Percentiles rank a stretch among this genome's conserved stretches.
These are phyloP conservation scores for Ariolimax columbianus DNA, from an alignment of 2,888 invertebrate species.

Conservation along the genomic window DNA sequence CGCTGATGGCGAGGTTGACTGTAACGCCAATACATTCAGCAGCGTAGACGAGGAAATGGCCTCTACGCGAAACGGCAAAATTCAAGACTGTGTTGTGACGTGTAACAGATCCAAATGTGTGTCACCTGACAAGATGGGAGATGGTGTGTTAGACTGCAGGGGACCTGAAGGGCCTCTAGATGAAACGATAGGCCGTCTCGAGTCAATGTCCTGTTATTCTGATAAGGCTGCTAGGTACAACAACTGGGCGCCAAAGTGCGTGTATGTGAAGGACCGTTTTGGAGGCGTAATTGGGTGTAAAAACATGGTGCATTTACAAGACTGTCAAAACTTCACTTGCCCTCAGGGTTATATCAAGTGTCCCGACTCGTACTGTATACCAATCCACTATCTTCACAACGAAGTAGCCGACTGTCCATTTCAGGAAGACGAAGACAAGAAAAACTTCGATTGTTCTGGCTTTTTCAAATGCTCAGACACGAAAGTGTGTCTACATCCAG, in stretches of 20 bases:
- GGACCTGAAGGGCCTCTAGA: slow-evolving; percentile 32
- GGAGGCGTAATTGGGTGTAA: not conserved
- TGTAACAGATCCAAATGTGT: slow-evolving; percentile 26
- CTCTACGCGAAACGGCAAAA: not conserved
- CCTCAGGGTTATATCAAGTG: slow-evolving; percentile 13
- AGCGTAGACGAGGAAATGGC: not conserved
- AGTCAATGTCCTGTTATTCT: not conserved
- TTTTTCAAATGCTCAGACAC: not conserved
- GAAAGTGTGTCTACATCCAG: slow-evolving; percentile 27
- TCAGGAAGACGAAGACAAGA: not conserved
- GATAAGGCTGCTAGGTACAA: not conserved
- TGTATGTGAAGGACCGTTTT: slow-evolving; percentile 14
- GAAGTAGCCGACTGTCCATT: not conserved
- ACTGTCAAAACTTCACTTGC: slow-evolving; percentile 23
- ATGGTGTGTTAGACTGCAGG: slow-evolving; percentile 17
- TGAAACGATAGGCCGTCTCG: slow-evolving; percentile 10
- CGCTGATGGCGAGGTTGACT: slow-evolving; percentile 22
- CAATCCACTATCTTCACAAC: not conserved
- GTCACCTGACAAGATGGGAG: not conserved
- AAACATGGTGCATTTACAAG: slow-evolving; percentile 18
- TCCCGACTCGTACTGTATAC: slow-evolving; percentile 29
- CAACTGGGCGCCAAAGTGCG: slow-evolving; percentile 25
- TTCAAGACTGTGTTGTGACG: slow-evolving; percentile 6
- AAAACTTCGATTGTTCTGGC: not conserved
- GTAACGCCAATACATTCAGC: not conserved